A percentile compares a stretch with the other conserved stretches of the same genome.
These are phyloP conservation scores for Nycticebus coucang DNA, from an alignment of 2,113 vertebrate species.

Conservation along the genomic window DNA sequence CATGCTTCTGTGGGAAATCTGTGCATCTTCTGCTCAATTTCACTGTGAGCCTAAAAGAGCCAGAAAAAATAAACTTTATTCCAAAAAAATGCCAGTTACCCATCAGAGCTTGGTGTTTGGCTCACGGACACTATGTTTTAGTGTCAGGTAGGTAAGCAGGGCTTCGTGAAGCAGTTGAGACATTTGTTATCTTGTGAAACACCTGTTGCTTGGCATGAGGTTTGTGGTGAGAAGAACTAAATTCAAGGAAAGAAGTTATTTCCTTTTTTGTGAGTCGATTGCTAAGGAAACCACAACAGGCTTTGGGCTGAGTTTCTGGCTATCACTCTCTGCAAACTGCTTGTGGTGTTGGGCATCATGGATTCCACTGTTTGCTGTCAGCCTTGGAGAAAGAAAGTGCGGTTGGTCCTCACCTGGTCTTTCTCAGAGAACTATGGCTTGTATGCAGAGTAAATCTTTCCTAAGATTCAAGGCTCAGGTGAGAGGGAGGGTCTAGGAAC, in stretches of 20 bases:
- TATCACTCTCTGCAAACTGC: not conserved
- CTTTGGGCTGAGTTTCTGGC: not conserved
- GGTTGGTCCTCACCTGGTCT: rapidly evolving
- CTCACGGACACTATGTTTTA: not conserved
- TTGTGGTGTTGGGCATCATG: no score
- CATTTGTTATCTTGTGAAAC: not conserved
- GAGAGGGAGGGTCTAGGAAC: not conserved
- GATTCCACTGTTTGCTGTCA: rapidly evolving
- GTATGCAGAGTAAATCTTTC: not conserved
- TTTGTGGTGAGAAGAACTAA: not conserved
- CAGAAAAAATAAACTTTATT: not conserved
- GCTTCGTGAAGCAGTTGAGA: not conserved
- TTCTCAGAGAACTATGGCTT: not conserved
- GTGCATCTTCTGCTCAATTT: not conserved
- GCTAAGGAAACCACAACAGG: rapidly evolving
- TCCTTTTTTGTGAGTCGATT: not conserved
- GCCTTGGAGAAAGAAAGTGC: no score
- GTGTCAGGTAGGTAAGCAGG: not conserved
- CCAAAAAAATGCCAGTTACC: rapidly evolving
- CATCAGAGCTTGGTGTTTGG: not conserved
- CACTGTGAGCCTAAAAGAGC: not conserved
- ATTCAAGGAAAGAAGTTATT: not conserved
- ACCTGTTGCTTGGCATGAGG: not conserved
- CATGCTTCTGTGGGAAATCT: not conserved
- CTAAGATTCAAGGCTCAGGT: no score